Conservation (phyloP, 2,113 vertebrate species). For the Pitta sordida region DNA sequence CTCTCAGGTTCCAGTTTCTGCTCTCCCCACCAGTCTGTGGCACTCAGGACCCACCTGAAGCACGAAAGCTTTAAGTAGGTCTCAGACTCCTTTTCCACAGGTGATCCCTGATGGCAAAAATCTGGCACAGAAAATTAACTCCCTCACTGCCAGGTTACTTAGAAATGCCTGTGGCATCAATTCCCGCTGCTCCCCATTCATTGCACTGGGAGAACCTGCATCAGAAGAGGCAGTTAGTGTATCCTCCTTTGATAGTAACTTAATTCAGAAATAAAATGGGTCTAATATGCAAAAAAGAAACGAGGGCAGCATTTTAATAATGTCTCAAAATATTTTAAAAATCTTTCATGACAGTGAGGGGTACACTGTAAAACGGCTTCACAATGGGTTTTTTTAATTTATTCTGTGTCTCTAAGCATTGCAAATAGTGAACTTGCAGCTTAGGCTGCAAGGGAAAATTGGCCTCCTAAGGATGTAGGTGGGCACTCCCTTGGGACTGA, state of each 20-base stretch:
- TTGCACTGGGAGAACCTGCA: neutral
- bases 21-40: neutral
- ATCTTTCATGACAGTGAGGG: neutral
- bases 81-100: neutral
- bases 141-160: neutral
- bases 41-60: neutral
- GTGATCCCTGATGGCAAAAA: neutral
- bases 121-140: neutral
- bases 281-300: neutral
- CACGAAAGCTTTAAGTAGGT: neutral
- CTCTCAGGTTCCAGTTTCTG: neutral
- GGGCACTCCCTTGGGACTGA: neutral
- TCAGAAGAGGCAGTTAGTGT: neutral
- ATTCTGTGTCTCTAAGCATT: neutral
- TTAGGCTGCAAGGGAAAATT: neutral
- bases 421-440: neutral
- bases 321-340: neutral
- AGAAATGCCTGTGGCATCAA: neutral
- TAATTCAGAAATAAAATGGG: neutral
- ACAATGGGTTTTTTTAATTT: neutral
- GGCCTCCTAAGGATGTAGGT: neutral
- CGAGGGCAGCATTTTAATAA: neutral
- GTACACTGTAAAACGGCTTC: neutral
- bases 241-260: neutral
- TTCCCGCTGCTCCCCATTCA: neutral